These are phyloP conservation scores for Pandemis cinnamomeana DNA, from an alignment of 2,888 invertebrate genomes.

Conservation along the genomic window DNA sequence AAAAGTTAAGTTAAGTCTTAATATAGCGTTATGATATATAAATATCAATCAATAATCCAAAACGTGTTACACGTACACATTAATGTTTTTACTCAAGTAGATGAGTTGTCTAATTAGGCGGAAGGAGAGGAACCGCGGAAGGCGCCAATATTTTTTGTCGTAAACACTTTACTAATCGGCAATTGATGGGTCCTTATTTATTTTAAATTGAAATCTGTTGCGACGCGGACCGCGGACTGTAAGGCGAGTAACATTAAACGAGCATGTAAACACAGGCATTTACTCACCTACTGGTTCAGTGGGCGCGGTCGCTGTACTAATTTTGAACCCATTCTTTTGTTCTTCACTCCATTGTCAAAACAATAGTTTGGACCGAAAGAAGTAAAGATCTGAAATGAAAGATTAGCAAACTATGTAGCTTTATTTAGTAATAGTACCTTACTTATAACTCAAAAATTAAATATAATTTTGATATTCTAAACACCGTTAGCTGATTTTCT, in stretches of 20 bases:
- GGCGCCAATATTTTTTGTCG: conserved; percentile 43
- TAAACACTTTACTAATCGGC: conserved; percentile 38
- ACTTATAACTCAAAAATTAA: background rate
- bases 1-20: conserved; percentile 6
- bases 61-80: conserved; percentile 5
- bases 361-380: conserved; percentile 43
- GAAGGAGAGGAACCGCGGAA: conserved; percentile 43
- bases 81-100: conserved; percentile 29
- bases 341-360: conserved; percentile 50
- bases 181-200: conserved; percentile 36
- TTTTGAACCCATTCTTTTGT: conserved; percentile 57
- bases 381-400: conserved; percentile 46
- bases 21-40: background rate
- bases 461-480: background rate
- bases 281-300: conserved; percentile 40
- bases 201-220: conserved; percentile 30
- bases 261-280: conserved; percentile 45
- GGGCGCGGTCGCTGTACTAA: conserved; percentile 59
- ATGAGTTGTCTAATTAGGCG: conserved; percentile 38
- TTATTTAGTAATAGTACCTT: background rate
- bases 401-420: conserved; percentile 33
- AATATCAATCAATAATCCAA: conserved; percentile 1
- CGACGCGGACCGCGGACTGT: background rate
- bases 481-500: background rate
- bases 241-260: conserved; percentile 14